phyloP scores from a whole-genome alignment of 1,140 invertebrate species.

The Ganaspis sp. region DNA sequence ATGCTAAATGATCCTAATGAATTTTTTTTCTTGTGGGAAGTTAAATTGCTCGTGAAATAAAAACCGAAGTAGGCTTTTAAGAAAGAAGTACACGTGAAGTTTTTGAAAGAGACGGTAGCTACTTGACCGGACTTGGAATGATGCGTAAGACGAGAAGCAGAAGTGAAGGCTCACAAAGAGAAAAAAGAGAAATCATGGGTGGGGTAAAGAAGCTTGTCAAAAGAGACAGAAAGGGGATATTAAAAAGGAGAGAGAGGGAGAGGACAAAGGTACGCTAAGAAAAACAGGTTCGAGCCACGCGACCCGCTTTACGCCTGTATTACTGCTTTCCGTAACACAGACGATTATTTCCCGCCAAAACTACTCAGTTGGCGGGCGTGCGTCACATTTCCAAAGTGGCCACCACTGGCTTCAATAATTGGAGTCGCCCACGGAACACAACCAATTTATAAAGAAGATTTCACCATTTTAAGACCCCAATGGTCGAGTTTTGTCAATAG shows the following conservation, averaged over 20 bases:
- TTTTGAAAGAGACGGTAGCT: conserved; percentile 44
- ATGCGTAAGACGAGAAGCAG: conserved; percentile 70
- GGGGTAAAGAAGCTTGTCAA: background rate
- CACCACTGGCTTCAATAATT: conserved; percentile 1
- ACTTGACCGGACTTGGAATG: conserved; percentile 42
- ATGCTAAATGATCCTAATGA: no score
- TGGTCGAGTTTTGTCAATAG: background rate
- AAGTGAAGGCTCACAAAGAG: conserved; percentile 44
- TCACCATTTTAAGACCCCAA: background rate
- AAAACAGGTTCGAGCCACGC: conserved; percentile 70
- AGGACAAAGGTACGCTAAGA: conserved; percentile 55
- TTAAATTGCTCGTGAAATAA: conserved; percentile 2
- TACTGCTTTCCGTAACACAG: conserved; percentile 44
- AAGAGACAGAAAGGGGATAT: conserved; percentile 43
- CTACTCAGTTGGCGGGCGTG: conserved; percentile 42
- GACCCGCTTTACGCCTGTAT: conserved; percentile 62
- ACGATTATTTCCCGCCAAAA: conserved; percentile 69
- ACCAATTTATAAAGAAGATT: conserved; percentile 31
- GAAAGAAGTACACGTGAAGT: conserved; percentile 14
- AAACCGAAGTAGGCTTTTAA: background rate
- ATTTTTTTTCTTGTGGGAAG: background rate
- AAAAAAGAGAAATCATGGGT: conserved; percentile 41
- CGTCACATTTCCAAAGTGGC: conserved; percentile 12
- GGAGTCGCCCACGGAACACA: background rate
- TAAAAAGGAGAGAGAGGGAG: conserved; percentile 46